These are phyloP conservation scores for Vombatus ursinus DNA, from an alignment of 2,113 vertebrate species.

Conservation along the genomic window DNA sequence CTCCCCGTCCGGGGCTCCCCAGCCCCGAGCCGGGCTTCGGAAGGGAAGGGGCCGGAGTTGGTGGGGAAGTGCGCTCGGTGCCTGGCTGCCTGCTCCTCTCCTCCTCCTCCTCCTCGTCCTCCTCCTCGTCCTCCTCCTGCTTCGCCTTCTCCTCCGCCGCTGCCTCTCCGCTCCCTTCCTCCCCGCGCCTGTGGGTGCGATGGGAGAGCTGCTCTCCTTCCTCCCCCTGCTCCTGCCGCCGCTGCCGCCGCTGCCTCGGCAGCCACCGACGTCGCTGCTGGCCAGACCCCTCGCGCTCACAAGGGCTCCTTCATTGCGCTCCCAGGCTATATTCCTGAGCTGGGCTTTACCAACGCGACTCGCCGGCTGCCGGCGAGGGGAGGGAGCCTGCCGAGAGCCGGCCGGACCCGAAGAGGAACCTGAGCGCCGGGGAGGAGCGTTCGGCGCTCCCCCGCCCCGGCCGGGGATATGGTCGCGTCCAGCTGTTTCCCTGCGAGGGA, in stretches of 20 bases:
- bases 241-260: constrained; percentile 39
- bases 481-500: constrained; percentile 71
- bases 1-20: constrained; percentile 48
- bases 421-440: constrained; percentile 67
- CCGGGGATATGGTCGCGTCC: constrained; percentile 81
- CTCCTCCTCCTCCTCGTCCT: constrained; percentile 60
- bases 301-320: constrained; percentile 77
- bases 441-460: constrained; percentile 57
- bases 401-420: constrained; percentile 47
- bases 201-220: constrained; percentile 26
- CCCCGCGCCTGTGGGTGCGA: constrained; percentile 55
- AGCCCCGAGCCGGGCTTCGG: constrained; percentile 37
- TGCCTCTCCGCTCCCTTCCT: constrained; percentile 51
- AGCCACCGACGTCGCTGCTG: constrained; percentile 54
- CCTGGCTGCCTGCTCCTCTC: constrained; percentile 51
- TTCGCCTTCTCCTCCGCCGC: constrained; percentile 63
- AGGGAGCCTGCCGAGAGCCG: constrained; percentile 62
- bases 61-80: constrained; percentile 57
- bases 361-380: constrained; percentile 63
- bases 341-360: constrained; percentile 75
- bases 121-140: constrained; percentile 60
- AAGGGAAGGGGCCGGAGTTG: constrained; percentile 60
- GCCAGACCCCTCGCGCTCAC: constrained; percentile 61
- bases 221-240: constrained; percentile 6
- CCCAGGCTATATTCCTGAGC: constrained; percentile 68